Evolutionary conservation across 2,797 vertebrate species (phyloP).

Genomic region (Bradypus variegatus): DNA sequence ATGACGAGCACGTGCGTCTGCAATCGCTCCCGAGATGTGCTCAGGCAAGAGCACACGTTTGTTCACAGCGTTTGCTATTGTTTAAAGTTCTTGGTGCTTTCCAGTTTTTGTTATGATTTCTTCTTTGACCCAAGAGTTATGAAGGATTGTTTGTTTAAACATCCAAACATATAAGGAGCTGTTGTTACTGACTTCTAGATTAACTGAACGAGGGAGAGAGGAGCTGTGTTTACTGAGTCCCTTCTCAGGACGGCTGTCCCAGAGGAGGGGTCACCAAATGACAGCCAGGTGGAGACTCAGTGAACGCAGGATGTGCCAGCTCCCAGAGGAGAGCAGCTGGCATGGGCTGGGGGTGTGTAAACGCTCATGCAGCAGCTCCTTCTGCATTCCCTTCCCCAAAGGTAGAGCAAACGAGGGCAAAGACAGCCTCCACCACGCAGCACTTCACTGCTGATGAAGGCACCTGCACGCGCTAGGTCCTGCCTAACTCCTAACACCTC

Average conservation of each 20-base stretch:
- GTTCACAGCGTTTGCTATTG: accelerated
- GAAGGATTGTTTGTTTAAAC: neutral
- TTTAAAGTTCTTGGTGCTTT: neutral
- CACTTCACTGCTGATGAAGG: neutral
- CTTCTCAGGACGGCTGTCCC: neutral
- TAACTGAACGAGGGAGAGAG: neutral
- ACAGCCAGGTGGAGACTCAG: accelerated
- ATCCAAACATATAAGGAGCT: neutral
- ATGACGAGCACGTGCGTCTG: neutral
- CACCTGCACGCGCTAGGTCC: accelerated
- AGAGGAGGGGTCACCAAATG: neutral
- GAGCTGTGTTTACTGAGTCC: too few species aligned
- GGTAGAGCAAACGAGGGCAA: neutral
- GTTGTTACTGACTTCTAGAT: accelerated
- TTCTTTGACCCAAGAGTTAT: neutral
- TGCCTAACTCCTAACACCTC: neutral
- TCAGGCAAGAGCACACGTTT: neutral
- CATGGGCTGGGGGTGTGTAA: neutral
- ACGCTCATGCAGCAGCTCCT: neutral
- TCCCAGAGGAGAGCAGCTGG: neutral
- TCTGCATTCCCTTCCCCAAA: neutral
- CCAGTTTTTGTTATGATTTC: neutral
- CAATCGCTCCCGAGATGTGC: accelerated
- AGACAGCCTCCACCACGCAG: neutral
- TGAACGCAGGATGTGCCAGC: too few species aligned